Percentiles rank a stretch among this genome's conserved stretches.
Evolutionary conservation across 2,888 invertebrate genomes (phyloP).

Genomic region (Dexiosoma caninum): DNA sequence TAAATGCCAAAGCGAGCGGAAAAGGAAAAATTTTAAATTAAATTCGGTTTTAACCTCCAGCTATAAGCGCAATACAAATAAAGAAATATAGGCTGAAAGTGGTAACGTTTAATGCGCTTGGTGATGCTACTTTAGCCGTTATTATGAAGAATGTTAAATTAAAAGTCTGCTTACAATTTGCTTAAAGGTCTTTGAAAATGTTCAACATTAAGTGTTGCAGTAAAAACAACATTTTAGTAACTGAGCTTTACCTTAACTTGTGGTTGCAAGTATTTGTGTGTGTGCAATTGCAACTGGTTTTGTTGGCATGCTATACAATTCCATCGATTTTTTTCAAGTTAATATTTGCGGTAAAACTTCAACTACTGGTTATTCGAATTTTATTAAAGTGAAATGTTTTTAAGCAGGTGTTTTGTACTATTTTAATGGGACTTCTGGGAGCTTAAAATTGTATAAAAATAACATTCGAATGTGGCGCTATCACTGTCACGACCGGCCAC

Average conservation of each 20-base stretch:
- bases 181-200: background rate
- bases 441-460: background rate
- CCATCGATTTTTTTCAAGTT: background rate
- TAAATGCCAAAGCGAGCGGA: conserved; percentile 1
- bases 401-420: background rate
- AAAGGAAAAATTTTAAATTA: background rate
- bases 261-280: background rate
- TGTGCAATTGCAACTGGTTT: background rate
- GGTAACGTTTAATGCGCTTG: background rate
- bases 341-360: background rate
- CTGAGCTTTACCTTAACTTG: background rate
- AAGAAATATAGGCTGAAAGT: background rate
- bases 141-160: background rate
- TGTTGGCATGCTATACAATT: background rate
- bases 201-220: background rate
- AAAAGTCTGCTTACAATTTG: conserved; percentile 4
- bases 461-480: background rate
- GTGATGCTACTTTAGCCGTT: background rate
- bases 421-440: background rate
- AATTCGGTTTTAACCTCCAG: conserved; percentile 7
- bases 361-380: background rate
- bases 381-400: background rate
- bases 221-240: conserved; percentile 8
- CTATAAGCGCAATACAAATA: background rate
- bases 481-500: too few relatives aligned